These are phyloP conservation scores for Typhlichthys eigenmanni DNA, from an alignment of 2,797 vertebrate genomes.

Conservation along the genomic window DNA sequence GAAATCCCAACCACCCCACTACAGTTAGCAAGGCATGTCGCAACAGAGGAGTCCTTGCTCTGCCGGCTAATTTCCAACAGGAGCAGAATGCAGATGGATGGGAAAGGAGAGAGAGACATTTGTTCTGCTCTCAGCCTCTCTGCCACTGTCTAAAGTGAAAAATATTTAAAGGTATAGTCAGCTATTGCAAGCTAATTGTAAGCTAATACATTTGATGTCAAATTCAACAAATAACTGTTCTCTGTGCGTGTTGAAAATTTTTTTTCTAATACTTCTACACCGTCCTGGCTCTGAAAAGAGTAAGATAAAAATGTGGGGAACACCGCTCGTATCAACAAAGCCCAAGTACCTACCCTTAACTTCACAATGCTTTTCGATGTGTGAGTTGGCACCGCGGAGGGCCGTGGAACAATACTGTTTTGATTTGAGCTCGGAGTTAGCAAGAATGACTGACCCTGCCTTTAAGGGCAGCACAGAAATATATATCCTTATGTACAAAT, in stretches of 20 bases:
- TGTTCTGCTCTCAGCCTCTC: slow-evolving; percentile 26
- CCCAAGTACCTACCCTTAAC: too few species aligned
- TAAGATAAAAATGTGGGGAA: too few species aligned
- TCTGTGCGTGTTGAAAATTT: too few species aligned
- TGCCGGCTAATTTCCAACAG: slow-evolving; percentile 64
- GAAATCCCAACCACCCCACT: slow-evolving; percentile 66
- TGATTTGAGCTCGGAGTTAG: too few species aligned
- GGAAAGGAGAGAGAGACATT: slow-evolving; percentile 4
- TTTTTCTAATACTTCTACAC: too few species aligned
- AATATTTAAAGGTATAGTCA: slow-evolving; percentile 20
- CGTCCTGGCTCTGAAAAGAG: too few species aligned
- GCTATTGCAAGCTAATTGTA: not conserved
- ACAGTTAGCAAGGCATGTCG: slow-evolving; percentile 63
- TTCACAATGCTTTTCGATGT: too few species aligned
- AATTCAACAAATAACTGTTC: too few species aligned
- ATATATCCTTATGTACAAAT: slow-evolving; percentile 45
- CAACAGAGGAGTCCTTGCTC: slow-evolving; percentile 68
- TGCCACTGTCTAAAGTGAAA: slow-evolving; percentile 23
- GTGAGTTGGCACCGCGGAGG: too few species aligned
- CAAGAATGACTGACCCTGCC: slow-evolving; percentile 9
- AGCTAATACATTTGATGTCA: too few species aligned
- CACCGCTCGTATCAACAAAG: too few species aligned
- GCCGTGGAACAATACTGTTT: too few species aligned
- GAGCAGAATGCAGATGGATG: slow-evolving; percentile 40
- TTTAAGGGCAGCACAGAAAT: slow-evolving; percentile 26